Base-by-base conservation (phyloP, 2,888 invertebrate genomes). In the Zaprionus lineosus region DNA sequence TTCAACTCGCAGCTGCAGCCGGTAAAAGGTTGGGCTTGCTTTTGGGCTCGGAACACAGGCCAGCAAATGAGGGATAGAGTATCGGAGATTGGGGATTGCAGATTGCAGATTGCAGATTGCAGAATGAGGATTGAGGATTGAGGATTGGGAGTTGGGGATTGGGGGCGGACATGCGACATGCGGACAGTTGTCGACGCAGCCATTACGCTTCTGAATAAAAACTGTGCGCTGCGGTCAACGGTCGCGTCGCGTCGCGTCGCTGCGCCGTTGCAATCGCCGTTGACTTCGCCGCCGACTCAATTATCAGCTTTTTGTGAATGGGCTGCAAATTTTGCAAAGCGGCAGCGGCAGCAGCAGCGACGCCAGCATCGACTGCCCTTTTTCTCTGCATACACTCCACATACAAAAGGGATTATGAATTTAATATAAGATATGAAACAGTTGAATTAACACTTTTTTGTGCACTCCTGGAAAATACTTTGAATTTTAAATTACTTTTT, bases 231-330 rank as follows among this genome's bases (percentile, higher is more conserved):
- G 77, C 39, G 74, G 75, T 75, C 74, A 66, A 21, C 48, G 51
- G 36, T 37, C 41, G 37, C 31, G 56, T 47, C 9, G 64, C 43
- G 34, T 51, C 48, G 47, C 34, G 51, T 37, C 39, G 19, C 15
- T 39, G 44, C 11, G 43, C 5, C 31, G 56, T 46, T 6, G 64
- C 43, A 11, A 24, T 51, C 48, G 52, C 34, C 29, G 51, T 37
- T 34, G 18, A 15, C 47, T 36, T n/a, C 53, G 28, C 47, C 31
- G 51, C 56, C 76, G 81, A 78, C 77, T 76, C 76, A 83, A 83
- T 83, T 79, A 83, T 79, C 67, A 62, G 67, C 66, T 72, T 69
- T n/a, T 74, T 77, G 79, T 79, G 82, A 81, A 84, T 84, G 78
- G 77, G 50, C 40, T 53, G 48, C 57, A 79, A 76, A 79, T 77